Evolutionary conservation across 2,113 vertebrate genomes (phyloP).

Genomic region (Nesoenas mayeri): DNA sequence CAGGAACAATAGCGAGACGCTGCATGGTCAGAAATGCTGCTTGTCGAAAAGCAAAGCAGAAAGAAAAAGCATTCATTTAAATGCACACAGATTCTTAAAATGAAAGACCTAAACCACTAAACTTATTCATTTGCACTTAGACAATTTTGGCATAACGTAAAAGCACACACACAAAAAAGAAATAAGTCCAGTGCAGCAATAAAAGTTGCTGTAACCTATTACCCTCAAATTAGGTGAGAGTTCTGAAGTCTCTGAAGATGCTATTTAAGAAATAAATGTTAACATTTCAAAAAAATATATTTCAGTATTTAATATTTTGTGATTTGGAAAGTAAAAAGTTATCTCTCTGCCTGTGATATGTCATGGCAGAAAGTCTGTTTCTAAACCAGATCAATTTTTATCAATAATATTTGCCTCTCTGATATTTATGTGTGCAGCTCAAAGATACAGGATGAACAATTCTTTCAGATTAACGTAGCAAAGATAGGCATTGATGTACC

Average conservation of each 20-base stretch:
- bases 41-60: slow-evolving; percentile 2
- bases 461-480: not conserved
- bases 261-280: not conserved
- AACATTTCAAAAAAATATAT: not conserved
- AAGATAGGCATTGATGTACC: not conserved
- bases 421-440: not conserved
- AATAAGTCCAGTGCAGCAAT: slow-evolving; percentile 15
- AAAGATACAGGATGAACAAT: not conserved
- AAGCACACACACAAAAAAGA: not conserved
- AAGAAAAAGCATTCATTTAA: not conserved
- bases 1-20: not conserved
- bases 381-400: not conserved
- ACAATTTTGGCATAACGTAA: slow-evolving; percentile 32
- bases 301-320: not conserved
- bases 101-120: not conserved
- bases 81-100: not conserved
- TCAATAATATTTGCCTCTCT: not conserved
- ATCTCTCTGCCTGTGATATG: not conserved
- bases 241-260: slow-evolving; percentile 14
- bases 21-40: not conserved
- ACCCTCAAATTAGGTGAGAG: slow-evolving; percentile 28
- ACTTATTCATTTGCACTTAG: not conserved
- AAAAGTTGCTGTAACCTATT: slow-evolving; percentile 42
- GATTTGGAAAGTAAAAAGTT: slow-evolving; percentile 22
- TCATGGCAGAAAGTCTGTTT: not conserved